phyloP scores from a whole-genome alignment of 2,113 vertebrate genomes.

The Ochotona princeps region DNA sequence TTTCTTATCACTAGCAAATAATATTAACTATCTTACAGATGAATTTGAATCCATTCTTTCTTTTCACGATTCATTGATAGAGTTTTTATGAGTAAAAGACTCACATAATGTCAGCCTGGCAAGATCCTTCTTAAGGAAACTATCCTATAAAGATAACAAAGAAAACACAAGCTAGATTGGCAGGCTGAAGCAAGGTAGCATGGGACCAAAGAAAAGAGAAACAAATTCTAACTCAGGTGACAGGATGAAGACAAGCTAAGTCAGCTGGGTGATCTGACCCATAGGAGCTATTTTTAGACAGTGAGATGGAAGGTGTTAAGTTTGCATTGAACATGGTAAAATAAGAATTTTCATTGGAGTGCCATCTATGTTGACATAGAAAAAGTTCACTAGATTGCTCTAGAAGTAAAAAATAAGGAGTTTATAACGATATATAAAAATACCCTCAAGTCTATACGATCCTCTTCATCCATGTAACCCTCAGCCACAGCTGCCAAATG shows the following conservation, averaged over 20 bases:
- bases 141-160: too few species aligned
- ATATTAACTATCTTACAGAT: neutral
- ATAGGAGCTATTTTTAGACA: neutral
- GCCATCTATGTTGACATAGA: neutral
- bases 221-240: neutral
- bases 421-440: neutral
- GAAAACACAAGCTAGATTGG: neutral
- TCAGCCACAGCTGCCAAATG: neutral
- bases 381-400: neutral
- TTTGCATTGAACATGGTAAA: neutral
- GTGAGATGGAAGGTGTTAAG: neutral
- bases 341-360: neutral
- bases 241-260: neutral
- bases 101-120: neutral
- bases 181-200: neutral
- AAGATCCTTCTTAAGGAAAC: neutral
- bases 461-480: neutral
- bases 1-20: slow-evolving; percentile 41
- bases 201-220: neutral
- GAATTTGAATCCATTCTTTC: slow-evolving; percentile 15
- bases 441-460: neutral
- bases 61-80: neutral
- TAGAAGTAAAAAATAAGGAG: neutral
- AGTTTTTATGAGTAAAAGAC: neutral
- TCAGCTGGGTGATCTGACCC: neutral